Evolutionary conservation across 2,797 vertebrate genomes (phyloP).

Genomic region (Coccyzus lansbergi): DNA sequence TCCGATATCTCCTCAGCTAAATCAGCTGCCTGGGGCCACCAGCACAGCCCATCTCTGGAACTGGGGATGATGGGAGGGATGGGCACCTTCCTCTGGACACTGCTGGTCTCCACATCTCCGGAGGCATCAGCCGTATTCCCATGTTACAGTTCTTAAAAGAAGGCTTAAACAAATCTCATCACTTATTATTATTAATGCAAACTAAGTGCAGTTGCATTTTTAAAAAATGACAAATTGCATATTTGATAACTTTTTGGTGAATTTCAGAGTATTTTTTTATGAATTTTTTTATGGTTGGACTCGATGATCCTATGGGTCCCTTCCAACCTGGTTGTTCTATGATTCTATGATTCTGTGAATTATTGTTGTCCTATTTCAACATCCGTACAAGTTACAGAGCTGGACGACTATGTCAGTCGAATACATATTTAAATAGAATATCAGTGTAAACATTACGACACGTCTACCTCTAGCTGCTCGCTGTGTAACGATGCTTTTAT

Average conservation of each 20-base stretch:
- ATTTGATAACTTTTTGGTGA: neutral
- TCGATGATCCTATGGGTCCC: too few species aligned
- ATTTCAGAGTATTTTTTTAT: neutral
- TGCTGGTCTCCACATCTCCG: neutral
- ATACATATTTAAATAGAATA: neutral
- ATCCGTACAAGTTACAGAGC: neutral
- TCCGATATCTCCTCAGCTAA: neutral
- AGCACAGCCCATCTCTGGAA: neutral
- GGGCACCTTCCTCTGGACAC: neutral
- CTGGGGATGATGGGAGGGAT: neutral
- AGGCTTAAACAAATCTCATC: neutral
- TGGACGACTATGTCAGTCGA: neutral
- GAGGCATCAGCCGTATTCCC: neutral
- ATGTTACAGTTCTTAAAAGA: neutral
- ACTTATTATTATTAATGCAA: neutral
- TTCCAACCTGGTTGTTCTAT: too few species aligned
- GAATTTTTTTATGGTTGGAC: too few species aligned
- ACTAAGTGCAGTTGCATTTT: neutral
- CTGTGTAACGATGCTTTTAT: neutral
- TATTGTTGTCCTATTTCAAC: neutral
- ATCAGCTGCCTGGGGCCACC: accelerated
- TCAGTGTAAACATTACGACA: neutral
- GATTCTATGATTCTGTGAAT: too few species aligned
- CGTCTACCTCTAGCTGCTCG: neutral
- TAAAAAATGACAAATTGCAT: neutral